Evolutionary conservation across 2,888 invertebrate genomes (phyloP).

Genomic region (Drosophila birchii): DNA sequence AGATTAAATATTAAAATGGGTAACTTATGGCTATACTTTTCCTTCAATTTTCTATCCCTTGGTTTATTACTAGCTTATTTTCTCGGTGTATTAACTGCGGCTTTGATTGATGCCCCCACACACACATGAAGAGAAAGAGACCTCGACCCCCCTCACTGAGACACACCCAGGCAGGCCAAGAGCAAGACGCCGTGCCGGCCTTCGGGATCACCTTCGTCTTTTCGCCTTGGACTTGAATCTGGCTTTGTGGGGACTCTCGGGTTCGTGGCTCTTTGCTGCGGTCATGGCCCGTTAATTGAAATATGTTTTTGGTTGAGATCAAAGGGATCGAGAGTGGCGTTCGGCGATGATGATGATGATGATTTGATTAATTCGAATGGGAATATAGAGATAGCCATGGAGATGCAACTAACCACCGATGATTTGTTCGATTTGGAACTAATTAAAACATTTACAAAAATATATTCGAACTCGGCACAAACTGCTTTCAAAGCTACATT

Average conservation of each 20-base stretch:
- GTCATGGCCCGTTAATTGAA: constrained; percentile 79
- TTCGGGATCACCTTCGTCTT: constrained; percentile 39
- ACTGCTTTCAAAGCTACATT: constrained; percentile 17
- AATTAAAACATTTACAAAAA: constrained; percentile 70
- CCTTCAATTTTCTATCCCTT: neutral
- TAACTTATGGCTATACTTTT: too few species aligned
- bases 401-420: constrained; percentile 18
- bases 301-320: constrained; percentile 73
- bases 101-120: constrained; percentile 73
- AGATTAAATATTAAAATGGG: too few species aligned
- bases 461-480: constrained; percentile 5
- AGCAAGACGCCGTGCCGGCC: constrained; percentile 33
- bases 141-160: constrained; percentile 25
- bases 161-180: constrained; percentile 27
- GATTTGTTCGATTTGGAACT: constrained; percentile 41
- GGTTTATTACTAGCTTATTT: neutral
- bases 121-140: constrained; percentile 5
- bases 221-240: constrained; percentile 24
- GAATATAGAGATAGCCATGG: constrained; percentile 6
- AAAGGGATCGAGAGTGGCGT: constrained; percentile 56
- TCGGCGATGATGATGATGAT: constrained; percentile 71
- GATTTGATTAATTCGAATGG: constrained; percentile 78
- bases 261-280: constrained; percentile 55
- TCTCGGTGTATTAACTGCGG: constrained; percentile 65
- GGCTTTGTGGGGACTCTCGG: constrained; percentile 1